Evolutionary conservation across 53 echinoderm and acorn worm species (phyloP).

Genomic region (Paracentrotus lividus): DNA sequence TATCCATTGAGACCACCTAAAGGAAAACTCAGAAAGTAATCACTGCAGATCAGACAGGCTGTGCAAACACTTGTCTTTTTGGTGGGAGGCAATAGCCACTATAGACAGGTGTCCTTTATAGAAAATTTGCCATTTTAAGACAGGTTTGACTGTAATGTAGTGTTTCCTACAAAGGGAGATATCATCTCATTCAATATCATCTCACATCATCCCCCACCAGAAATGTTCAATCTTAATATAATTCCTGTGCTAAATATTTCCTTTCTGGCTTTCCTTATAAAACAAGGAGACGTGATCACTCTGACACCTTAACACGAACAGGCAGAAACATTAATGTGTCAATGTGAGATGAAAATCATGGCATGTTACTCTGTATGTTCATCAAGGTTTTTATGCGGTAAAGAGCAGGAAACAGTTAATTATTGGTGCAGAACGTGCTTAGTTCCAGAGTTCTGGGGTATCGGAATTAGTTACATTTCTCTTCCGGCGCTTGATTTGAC

Average conservation of each 20-base stretch:
- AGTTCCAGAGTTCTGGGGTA: not conserved
- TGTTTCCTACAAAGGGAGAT: not conserved
- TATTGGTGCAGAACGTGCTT: not conserved
- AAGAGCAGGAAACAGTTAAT: not conserved
- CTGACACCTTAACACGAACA: not conserved
- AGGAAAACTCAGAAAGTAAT: too few species aligned
- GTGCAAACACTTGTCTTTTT: too few species aligned
- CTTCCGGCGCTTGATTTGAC: not conserved
- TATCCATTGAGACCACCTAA: too few species aligned
- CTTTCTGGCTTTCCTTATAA: not conserved
- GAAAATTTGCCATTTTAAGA: too few species aligned
- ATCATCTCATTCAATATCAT: not conserved
- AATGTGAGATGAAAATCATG: not conserved
- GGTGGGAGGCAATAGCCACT: too few species aligned
- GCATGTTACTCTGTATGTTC: not conserved
- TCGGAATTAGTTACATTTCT: conserved; percentile 23
- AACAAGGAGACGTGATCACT: not conserved
- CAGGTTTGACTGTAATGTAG: not conserved
- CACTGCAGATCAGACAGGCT: too few species aligned
- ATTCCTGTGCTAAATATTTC: not conserved
- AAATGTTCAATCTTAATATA: not conserved
- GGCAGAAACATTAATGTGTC: not conserved
- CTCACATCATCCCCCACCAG: too few species aligned
- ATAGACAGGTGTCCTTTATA: too few species aligned
- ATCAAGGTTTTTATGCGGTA: not conserved